Evolutionary conservation across 2,888 invertebrate species (phyloP).

Genomic region (Beris morrisii): DNA sequence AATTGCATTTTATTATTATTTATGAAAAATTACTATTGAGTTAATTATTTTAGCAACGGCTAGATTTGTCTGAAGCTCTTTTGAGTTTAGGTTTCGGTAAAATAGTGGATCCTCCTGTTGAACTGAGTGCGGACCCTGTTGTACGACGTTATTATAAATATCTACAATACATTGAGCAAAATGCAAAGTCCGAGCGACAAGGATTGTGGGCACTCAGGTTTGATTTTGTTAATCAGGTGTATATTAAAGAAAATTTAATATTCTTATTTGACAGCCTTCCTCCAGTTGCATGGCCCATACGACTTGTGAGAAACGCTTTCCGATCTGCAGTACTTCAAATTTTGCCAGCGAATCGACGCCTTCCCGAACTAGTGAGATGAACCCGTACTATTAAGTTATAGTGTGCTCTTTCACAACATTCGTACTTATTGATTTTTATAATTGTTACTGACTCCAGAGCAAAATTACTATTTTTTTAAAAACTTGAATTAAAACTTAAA

Average conservation of each 20-base stretch:
- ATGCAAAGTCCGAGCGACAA: conserved; percentile 38
- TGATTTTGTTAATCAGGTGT: conserved; percentile 3
- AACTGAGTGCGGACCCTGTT: conserved; percentile 33
- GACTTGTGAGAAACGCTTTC: conserved; percentile 32
- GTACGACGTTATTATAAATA: conserved; percentile 49
- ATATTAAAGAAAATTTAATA: conserved; percentile 1
- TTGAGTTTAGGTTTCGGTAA: conserved; percentile 53
- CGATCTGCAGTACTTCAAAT: conserved; percentile 37
- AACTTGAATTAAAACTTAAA: too few species aligned
- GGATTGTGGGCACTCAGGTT: conserved; percentile 41
- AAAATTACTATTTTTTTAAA: too few species aligned
- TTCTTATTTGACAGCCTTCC: conserved; percentile 39
- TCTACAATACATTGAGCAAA: conserved; percentile 47
- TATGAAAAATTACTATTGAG: background rate
- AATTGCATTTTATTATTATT: background rate
- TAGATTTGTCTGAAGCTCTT: conserved; percentile 52
- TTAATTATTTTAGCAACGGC: conserved; percentile 37
- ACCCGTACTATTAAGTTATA: background rate
- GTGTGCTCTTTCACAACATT: too few species aligned
- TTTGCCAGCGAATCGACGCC: conserved; percentile 44
- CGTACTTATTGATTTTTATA: too few species aligned
- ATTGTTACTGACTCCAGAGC: too few species aligned
- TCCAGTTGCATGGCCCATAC: conserved; percentile 42
- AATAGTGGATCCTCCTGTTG: conserved; percentile 41
- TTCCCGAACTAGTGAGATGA: conserved; percentile 50